Evolutionary conservation across 2,113 vertebrate genomes (phyloP), one percentile per base, ranked within the genome.

Genomic region (Cygnus buccinator): DNA sequence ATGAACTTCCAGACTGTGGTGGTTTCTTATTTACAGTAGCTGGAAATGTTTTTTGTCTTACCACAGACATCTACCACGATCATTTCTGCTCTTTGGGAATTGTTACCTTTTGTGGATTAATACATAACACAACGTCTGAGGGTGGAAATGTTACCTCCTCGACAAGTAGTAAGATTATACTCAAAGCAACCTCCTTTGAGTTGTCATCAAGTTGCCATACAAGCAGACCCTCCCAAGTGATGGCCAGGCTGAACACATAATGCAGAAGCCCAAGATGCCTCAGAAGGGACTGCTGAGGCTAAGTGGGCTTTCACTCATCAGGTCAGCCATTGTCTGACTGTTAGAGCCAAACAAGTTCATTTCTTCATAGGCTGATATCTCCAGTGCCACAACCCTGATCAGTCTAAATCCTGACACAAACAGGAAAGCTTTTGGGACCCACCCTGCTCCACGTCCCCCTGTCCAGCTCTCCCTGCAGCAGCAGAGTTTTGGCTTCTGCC

Each of bases 201-300:
- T 16, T 46, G 43, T 63, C 66, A 37, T 29, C 46, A 11, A 13
- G n/a, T 7, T 54, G 58, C 18, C 58, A 16, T 15, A 25, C 6
- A 52, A 43, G 67, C 44, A 50, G 18, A 41, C 22, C 9, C 20
- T 4, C 1, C 37, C 18, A 11, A 0, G 2, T 8, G 39, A 31
- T 28, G 58, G 52, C 26, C 52, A 72, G 58, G 58, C 54, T 91
- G 43, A 80, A 46, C 3, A 13, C 28, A 41, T 35, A 13, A 13
- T n/a, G 9, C 22, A 16, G 28, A 26, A 62, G n/a, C 14, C 37
- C 33, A 16, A 62, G 66, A 48, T 37, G 52, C 35, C 58, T 41
- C n/a, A 75, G 61, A 70, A 94, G 37, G 21, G n/a, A 21, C 18
- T 86, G 6, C 18, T 50, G 67, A 63, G 31, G 54, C 43, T 83